A percentile compares a stretch with the other conserved stretches of the same genome.
Conservation (phyloP, 64 coral and sea anemone species). For the Catalaphyllia jardinei region DNA sequence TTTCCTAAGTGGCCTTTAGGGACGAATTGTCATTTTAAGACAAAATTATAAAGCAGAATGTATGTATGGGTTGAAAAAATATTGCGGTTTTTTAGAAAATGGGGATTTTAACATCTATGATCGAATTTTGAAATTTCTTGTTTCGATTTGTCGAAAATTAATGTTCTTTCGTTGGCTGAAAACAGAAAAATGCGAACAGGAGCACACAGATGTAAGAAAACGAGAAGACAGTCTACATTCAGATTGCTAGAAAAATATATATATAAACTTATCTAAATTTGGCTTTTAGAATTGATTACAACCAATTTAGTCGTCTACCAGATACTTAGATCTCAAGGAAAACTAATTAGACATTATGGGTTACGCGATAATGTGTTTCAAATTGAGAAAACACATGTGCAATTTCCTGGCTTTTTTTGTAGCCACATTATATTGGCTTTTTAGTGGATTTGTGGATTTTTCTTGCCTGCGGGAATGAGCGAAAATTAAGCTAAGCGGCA, state of each 20-base stretch:
- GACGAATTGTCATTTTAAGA: not conserved
- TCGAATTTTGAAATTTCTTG: not conserved
- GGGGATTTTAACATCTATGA: not conserved
- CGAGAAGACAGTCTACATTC: not conserved
- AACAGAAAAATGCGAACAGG: not conserved
- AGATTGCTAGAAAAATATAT: not conserved
- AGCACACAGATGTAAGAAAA: not conserved
- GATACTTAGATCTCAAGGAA: not conserved
- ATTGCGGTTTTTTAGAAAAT: not conserved
- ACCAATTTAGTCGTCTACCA: not conserved
- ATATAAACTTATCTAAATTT: not conserved
- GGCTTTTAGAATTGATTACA: slow-evolving; percentile 2
- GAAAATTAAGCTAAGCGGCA: not conserved
- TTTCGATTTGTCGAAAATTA: not conserved
- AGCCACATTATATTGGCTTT: not conserved
- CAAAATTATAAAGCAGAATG: not conserved
- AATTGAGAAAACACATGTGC: not conserved
- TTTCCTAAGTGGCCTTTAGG: not conserved
- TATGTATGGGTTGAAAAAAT: not conserved
- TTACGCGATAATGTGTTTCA: not conserved
- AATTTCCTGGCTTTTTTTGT: not conserved
- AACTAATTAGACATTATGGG: not conserved
- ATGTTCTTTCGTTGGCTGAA: not conserved
- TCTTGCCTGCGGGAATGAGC: not conserved
- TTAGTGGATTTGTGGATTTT: not conserved